A percentile compares a stretch with the other conserved stretches of the same genome.
phyloP scores from a whole-genome alignment of 2,113 vertebrate species.

The Acrocephalus kingi region DNA sequence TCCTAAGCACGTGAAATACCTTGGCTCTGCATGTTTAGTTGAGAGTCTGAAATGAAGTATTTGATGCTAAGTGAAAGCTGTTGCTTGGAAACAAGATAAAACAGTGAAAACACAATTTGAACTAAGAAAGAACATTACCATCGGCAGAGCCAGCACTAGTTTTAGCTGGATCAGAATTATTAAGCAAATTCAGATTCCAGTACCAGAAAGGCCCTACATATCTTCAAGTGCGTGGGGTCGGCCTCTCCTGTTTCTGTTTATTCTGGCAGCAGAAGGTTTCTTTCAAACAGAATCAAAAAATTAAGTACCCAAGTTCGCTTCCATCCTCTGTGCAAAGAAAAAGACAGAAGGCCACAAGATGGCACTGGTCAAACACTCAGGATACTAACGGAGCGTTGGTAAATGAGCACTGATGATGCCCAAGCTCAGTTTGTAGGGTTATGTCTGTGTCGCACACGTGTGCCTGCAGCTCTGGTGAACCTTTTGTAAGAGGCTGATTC shows the following conservation, averaged over 20 bases:
- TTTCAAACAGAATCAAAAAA: neutral
- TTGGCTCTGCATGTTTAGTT: neutral
- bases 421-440: neutral
- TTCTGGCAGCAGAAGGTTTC: neutral
- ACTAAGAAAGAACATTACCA: neutral
- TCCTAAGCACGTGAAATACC: neutral
- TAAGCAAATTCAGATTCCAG: neutral
- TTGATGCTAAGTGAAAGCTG: constrained; percentile 11
- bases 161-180: neutral
- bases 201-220: neutral
- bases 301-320: neutral
- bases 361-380: constrained; percentile 24
- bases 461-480: neutral
- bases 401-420: neutral
- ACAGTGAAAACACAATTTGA: neutral
- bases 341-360: constrained; percentile 29
- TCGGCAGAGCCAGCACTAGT: neutral
- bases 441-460: neutral
- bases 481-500: accelerated
- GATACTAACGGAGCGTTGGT: neutral
- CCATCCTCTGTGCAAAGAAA: too few relatives aligned
- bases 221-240: neutral
- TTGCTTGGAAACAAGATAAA: constrained; percentile 43
- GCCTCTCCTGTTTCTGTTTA: neutral
- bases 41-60: neutral